These are phyloP conservation scores for Cheilosia variabilis DNA, from an alignment of 2,888 invertebrate species.

Conservation along the genomic window DNA sequence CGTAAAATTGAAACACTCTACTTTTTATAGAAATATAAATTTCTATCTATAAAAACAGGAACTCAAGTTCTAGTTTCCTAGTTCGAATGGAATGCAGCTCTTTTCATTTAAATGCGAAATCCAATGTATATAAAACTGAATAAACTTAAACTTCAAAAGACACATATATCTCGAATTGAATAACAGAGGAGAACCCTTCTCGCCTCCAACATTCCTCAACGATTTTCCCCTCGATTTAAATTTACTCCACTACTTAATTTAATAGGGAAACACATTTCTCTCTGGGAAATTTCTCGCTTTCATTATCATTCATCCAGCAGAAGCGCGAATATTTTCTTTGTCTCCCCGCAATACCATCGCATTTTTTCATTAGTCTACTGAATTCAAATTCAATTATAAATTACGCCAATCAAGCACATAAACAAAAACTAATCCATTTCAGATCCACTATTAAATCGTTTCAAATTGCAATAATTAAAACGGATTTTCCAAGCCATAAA, in stretches of 20 bases:
- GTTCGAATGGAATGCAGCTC: not conserved
- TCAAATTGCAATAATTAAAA: conserved; percentile 39
- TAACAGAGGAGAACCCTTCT: not conserved
- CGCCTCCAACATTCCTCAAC: not conserved
- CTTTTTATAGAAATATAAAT: too few species aligned
- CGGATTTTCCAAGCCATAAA: conserved; percentile 19
- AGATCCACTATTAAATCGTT: conserved; percentile 32
- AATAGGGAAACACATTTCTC: not conserved
- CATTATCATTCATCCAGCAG: not conserved
- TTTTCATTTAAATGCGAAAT: not conserved
- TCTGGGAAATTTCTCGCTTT: not conserved
- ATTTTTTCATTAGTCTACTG: not conserved
- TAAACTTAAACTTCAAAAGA: not conserved
- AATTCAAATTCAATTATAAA: conserved; percentile 31
- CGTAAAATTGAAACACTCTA: too few species aligned
- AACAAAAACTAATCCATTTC: conserved; percentile 21
- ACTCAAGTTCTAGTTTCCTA: too few species aligned
- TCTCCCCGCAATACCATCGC: not conserved
- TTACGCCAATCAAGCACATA: conserved; percentile 13
- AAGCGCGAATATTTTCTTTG: not conserved
- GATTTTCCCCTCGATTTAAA: not conserved
- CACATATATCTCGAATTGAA: not conserved
- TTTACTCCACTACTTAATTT: not conserved
- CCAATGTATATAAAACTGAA: not conserved
- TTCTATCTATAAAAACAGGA: too few species aligned